Evolutionary conservation across 2,113 vertebrate species (phyloP), one percentile per base, ranked within the genome.

Genomic region (Hemicordylus capensis): DNA sequence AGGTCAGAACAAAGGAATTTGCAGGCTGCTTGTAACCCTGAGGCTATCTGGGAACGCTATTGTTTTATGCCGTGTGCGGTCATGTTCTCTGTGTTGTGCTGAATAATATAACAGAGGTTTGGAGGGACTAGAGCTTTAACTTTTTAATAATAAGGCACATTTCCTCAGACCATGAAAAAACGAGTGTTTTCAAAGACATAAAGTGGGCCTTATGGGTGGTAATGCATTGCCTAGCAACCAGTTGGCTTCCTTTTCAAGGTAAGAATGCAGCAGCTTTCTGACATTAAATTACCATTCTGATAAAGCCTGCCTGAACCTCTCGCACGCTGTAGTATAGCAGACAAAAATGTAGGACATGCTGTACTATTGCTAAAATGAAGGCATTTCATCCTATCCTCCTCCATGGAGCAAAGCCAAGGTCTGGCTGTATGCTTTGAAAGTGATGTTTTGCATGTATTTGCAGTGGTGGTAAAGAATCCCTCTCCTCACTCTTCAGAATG

Each of bases 171-270:
- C 14, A 58, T 46, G 51, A 42, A 70, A 78, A 78, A 85, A 48
- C 39, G 54, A 48, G 26, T 72, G 37, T 84, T 84, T 77, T 69
- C 22, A 67, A 61, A 84, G 76, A 79, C 46, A 61, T 37, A 34
- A 72, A 66, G 48, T 67, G 73, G 24, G 44, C 61, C 31, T 85
- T 63, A 54, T 42, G 61, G 63, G 67, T 72, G 76, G 64, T 63
- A 78, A 72, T 63, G 17, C 51, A 70, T 85, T 61, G 39, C 84
- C 58, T 79, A 85, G 84, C 84, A 85, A 85, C 84, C 66, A 79
- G 58, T 61, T 72, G 66, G 54, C 56, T 85, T 61, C n/a, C 66
- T 26, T 79, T 85, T 85, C 66, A 79, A 72, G n/a, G 76, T 79
- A 79, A 85, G 9, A 72, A 72, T n/a, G 9, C 37, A 83, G 54